Conservation (phyloP, 2,797 vertebrate genomes). For the Cossypha heuglini region DNA sequence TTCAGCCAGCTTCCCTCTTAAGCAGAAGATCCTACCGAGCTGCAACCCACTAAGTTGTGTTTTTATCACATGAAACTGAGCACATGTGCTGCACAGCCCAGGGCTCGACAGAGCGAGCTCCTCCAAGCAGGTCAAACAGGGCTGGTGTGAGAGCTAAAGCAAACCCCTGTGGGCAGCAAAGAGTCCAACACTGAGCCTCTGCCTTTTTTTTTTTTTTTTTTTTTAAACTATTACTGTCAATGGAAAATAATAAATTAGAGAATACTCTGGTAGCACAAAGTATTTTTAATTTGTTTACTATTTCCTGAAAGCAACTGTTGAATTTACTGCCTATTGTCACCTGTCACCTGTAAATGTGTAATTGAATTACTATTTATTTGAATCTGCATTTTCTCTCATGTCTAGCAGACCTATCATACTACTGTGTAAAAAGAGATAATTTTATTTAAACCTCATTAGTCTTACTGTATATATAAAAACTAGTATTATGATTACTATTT, state of each 20-base stretch:
- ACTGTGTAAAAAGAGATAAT: slow-evolving; percentile 2
- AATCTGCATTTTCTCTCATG: background rate
- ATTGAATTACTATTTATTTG: background rate
- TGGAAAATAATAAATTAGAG: background rate
- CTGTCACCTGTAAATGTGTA: background rate
- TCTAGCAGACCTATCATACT: background rate
- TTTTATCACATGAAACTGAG: background rate
- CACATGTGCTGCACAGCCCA: rapidly evolving
- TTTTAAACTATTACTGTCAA: background rate
- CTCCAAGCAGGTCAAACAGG: background rate
- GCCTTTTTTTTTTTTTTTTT: background rate
- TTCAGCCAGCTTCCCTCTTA: background rate
- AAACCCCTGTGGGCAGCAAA: background rate
- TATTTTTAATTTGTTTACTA: background rate
- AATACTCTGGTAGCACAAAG: background rate
- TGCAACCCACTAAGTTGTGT: background rate
- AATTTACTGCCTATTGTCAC: background rate
- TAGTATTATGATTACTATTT: background rate
- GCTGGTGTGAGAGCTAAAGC: background rate
- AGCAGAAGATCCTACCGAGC: background rate
- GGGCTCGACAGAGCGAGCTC: background rate
- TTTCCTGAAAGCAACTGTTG: background rate
- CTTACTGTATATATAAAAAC: background rate
- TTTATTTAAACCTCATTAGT: slow-evolving; percentile 32
- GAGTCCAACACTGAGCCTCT: background rate